Conservation (phyloP, 2,797 vertebrate species). For the Oryzias sinensis region DNA sequence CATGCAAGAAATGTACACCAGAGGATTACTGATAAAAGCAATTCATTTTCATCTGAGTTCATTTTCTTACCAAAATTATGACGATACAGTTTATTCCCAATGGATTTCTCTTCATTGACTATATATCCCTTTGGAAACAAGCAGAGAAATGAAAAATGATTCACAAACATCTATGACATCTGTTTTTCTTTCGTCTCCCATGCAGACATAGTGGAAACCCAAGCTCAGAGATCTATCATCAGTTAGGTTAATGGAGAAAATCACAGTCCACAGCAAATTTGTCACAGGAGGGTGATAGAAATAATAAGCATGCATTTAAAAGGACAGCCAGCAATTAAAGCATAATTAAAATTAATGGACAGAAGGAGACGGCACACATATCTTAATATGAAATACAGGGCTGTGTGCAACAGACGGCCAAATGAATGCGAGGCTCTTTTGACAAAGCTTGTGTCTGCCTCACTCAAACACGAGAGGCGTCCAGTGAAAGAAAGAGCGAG, state of each 20-base stretch:
- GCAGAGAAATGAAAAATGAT: constrained; percentile 64
- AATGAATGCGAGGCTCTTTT: constrained; percentile 70
- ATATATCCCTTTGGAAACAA: constrained; percentile 50
- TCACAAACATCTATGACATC: constrained; percentile 70
- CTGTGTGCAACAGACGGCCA: constrained; percentile 58
- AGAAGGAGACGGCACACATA: constrained; percentile 69
- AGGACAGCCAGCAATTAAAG: constrained; percentile 71
- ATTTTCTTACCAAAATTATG: constrained; percentile 31
- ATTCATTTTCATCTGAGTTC: constrained; percentile 41
- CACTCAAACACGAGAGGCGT: constrained; percentile 74
- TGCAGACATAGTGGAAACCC: constrained; percentile 56
- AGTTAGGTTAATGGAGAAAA: constrained; percentile 70
- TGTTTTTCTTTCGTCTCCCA: constrained; percentile 72
- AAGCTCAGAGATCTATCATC: constrained; percentile 70
- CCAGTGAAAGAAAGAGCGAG: constrained; percentile 57
- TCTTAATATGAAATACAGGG: constrained; percentile 67
- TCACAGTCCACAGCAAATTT: constrained; percentile 65
- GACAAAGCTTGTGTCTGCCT: constrained; percentile 75
- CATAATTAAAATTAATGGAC: constrained; percentile 74
- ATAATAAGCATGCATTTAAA: constrained; percentile 75
- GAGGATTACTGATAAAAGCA: constrained; percentile 45
- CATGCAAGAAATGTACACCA: constrained; percentile 39
- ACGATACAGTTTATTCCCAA: constrained; percentile 28
- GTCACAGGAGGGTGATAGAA: constrained; percentile 73
- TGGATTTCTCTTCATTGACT: constrained; percentile 50